Conservation (phyloP, 2,113 vertebrate species). For the Gymnocephalus cernua region DNA sequence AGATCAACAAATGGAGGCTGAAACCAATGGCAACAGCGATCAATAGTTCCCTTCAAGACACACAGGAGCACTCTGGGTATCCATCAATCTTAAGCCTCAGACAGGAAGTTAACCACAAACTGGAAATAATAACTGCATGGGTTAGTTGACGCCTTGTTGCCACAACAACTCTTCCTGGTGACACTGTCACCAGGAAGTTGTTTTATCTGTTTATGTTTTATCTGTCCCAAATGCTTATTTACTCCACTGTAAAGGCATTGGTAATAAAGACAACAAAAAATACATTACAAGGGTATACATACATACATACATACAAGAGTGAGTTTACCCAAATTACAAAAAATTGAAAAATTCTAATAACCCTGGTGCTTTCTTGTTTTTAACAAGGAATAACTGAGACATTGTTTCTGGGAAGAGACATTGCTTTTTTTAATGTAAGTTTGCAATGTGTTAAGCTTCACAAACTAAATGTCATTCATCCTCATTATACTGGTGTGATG, state of each 20-base stretch:
- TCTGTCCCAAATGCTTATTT: constrained; percentile 8
- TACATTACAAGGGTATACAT: neutral
- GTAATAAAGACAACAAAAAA: neutral
- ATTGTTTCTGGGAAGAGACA: neutral
- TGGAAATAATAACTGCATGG: constrained; percentile 69
- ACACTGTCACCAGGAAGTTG: too few species aligned
- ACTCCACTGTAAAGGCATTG: neutral
- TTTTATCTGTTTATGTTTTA: too few species aligned
- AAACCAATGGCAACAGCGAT: constrained; percentile 81
- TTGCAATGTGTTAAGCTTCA: neutral
- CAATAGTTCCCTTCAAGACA: constrained; percentile 83
- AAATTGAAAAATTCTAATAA: too few species aligned
- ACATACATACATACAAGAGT: too few species aligned
- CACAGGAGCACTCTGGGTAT: constrained; percentile 79
- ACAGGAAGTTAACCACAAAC: constrained; percentile 73
- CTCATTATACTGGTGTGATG: neutral
- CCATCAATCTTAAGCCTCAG: constrained; percentile 79
- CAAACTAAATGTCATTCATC: neutral
- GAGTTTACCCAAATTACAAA: neutral
- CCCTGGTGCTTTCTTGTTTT: neutral
- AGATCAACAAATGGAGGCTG: constrained; percentile 83
- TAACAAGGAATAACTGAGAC: neutral
- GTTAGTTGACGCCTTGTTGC: constrained; percentile 50
- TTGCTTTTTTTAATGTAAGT: neutral
- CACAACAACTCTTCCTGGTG: constrained; percentile 30